These are phyloP conservation scores for Periparus ater DNA, from an alignment of 2,797 vertebrate species.

Conservation along the genomic window DNA sequence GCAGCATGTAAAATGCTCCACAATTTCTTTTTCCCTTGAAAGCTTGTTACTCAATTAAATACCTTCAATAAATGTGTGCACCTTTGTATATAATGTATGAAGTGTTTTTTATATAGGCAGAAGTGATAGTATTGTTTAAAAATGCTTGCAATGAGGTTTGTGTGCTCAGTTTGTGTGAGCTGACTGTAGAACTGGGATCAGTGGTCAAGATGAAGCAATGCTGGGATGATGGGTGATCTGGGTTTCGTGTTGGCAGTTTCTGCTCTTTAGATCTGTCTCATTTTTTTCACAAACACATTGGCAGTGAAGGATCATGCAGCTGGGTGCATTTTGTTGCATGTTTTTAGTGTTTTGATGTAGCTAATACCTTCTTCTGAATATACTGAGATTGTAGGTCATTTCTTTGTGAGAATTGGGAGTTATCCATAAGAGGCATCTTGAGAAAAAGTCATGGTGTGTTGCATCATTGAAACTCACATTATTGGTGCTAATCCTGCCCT, in stretches of 20 bases:
- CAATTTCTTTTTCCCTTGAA: background rate
- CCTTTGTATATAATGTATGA: background rate
- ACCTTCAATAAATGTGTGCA: background rate
- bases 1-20: background rate
- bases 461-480: background rate
- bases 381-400: background rate
- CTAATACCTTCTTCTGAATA: background rate
- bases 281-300: background rate
- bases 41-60: background rate
- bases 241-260: background rate
- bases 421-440: accelerated
- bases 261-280: background rate
- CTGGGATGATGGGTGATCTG: background rate
- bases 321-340: background rate
- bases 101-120: background rate
- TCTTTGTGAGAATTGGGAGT: background rate
- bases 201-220: background rate
- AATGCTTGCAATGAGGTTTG: background rate
- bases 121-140: background rate
- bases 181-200: background rate
- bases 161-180: background rate
- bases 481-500: background rate
- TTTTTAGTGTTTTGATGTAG: background rate
- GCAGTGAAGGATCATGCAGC: background rate
- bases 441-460: background rate